Conservation (phyloP, 2,888 invertebrate species). For the Acleris sparsana region DNA sequence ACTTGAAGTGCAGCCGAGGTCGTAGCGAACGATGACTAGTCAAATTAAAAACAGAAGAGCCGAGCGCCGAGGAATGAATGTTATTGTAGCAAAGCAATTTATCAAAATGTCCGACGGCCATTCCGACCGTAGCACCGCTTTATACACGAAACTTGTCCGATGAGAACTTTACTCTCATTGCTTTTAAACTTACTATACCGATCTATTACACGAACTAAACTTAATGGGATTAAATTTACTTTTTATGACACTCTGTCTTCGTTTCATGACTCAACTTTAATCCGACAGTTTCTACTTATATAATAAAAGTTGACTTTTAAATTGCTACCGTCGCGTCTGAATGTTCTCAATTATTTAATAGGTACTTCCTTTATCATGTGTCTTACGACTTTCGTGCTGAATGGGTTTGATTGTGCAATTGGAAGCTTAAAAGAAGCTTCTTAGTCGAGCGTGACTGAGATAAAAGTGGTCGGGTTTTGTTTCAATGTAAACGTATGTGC, state of each 20-base stretch:
- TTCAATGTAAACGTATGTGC: conserved; percentile 49
- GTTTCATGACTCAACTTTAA: conserved; percentile 35
- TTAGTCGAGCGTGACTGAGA: conserved; percentile 66
- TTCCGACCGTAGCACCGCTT: conserved; percentile 42
- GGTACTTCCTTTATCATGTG: conserved; percentile 22
- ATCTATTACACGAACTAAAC: conserved; percentile 60
- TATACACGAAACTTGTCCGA: conserved; percentile 55
- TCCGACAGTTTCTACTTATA: conserved; percentile 24
- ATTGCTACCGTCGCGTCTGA: conserved; percentile 17
- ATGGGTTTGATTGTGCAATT: conserved; percentile 40
- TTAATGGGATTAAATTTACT: conserved; percentile 58
- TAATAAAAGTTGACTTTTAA: conserved; percentile 26
- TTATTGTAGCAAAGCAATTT: conserved; percentile 75
- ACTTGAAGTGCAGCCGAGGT: conserved; percentile 48
- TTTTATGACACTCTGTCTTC: conserved; percentile 54
- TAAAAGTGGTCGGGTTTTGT: conserved; percentile 64
- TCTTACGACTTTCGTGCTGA: conserved; percentile 17
- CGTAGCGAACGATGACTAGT: conserved; percentile 62
- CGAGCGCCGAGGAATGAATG: conserved; percentile 61
- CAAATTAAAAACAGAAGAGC: conserved; percentile 66
- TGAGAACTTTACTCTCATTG: conserved; percentile 58
- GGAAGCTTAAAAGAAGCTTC: conserved; percentile 53
- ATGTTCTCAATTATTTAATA: conserved; percentile 17
- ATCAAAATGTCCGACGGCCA: conserved; percentile 69
- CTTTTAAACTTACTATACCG: conserved; percentile 59